These are phyloP conservation scores for Pilophorus perplexus DNA, from an alignment of 2,888 invertebrate species.

Conservation along the genomic window DNA sequence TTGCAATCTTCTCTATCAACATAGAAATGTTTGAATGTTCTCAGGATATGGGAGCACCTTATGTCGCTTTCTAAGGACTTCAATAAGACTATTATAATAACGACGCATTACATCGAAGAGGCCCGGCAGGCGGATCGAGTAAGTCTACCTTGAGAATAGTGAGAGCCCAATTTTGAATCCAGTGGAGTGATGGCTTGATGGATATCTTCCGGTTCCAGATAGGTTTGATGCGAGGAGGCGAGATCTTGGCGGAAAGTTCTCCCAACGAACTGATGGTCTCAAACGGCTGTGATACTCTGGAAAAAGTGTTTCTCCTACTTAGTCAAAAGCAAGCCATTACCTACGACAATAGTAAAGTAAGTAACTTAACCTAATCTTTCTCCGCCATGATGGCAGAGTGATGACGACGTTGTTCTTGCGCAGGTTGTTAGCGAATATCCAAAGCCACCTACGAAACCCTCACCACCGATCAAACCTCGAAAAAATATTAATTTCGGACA, in stretches of 20 bases:
- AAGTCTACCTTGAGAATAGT: slow-evolving; percentile 52
- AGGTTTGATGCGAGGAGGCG: slow-evolving; percentile 83
- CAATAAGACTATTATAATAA: slow-evolving; percentile 80
- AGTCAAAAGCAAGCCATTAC: slow-evolving; percentile 62
- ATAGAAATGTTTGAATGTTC: too few relatives aligned
- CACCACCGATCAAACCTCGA: slow-evolving; percentile 46
- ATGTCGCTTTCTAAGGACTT: slow-evolving; percentile 66
- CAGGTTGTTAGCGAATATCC: slow-evolving; percentile 49
- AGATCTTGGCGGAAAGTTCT: slow-evolving; percentile 79
- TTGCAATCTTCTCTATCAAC: too few relatives aligned
- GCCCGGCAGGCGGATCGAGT: slow-evolving; percentile 78
- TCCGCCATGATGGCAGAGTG: too few relatives aligned
- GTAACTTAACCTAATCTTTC: neutral
- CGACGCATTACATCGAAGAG: slow-evolving; percentile 94
- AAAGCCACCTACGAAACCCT: slow-evolving; percentile 45
- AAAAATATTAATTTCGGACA: slow-evolving; percentile 39
- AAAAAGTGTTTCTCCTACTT: slow-evolving; percentile 82
- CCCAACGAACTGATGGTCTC: slow-evolving; percentile 68
- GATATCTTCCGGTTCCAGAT: slow-evolving; percentile 60
- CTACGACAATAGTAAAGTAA: slow-evolving; percentile 30
- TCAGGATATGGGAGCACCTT: slow-evolving; percentile 85
- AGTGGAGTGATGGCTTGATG: neutral
- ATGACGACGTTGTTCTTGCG: slow-evolving; percentile 17
- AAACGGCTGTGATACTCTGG: slow-evolving; percentile 71
- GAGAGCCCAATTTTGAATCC: too few relatives aligned